Evolutionary conservation across 2,113 vertebrate species (phyloP), one percentile per base, ranked within the genome.

Genomic region (Bothrops jararaca): DNA sequence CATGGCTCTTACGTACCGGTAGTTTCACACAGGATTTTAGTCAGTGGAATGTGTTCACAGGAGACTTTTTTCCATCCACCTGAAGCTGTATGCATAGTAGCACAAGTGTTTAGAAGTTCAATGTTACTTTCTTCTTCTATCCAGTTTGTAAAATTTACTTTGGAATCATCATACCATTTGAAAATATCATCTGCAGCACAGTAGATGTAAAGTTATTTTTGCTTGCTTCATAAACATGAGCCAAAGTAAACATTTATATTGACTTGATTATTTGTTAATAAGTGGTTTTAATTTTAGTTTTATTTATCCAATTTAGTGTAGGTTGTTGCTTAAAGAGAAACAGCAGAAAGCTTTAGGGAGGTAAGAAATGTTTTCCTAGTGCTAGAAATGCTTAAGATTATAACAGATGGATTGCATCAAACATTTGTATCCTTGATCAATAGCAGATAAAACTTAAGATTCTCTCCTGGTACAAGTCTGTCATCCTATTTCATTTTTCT

Each of bases 51-150:
- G 0, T 98, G 89, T 45, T 95, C 90, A 94, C 98, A 99, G 92
- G 98, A 98, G 93, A 98, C 97, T 26, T 97, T 97, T 94, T 97
- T 97, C 98, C 98, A 99, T 94, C 95, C 96, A 26, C 98, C 98
- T 0, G 98, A 98, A 93, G 89, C 93, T 85, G 96, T 97, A 89
- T 98, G 96, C 95, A 99, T 96, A 85, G 96, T 96, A 56, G 96
- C 98, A 94, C 98, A 99, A 0, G 97, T 98, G 80, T 99, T 97
- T 85, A 98, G 20, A 2, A 97, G 92, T 24, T 97, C 97, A 0
- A 96, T 93, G 0, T 50, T 92, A 9, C 92, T 85, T 12, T 94
- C 93, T 57, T 95, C 88, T 39, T 96, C 92, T 95, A 97, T 97
- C 98, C 98, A 99, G 94, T 99, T 98, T 10, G 94, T 96, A 95